Base-by-base conservation (phyloP, 2,797 vertebrate species). In the Fringilla coelebs region DNA sequence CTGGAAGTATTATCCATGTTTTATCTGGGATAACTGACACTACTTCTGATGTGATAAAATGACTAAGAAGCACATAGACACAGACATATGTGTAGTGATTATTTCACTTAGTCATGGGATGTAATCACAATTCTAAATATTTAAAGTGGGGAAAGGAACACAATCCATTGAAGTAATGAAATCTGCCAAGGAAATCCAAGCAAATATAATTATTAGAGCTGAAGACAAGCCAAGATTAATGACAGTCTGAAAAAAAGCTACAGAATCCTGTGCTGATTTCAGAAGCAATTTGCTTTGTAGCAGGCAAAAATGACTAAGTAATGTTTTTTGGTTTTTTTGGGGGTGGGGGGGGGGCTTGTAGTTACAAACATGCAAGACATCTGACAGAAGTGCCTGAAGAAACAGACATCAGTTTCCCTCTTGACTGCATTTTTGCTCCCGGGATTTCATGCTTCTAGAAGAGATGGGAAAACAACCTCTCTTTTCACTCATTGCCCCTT, bases 191-290 rank as follows among this genome's bases (percentile, higher is more conserved):
- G 66, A 92, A 76, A 79, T 71, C 90, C 63, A 93, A 93, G 70
- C 85, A 95, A 93, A 88, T 92, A 31, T 5, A 87, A 94, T 94
- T 68, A 92, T 74, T 68, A 83, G 75, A 74, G 55, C 41, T 89
- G 89, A 92, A 95, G 60, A 73, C 73, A 90, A 88, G 88, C 76
- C 91, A 94, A 79, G 67, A 81, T 58, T 79, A 78, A 72, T 73
- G 62, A 73, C 91, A 81, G 65, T 75, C 36, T 65, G 26, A 71
- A 92, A 65, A 63, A 76, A 52, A 2, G 11, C 46, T 63, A 68
- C 54, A 75, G 65, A 61, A 60, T 85, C 68, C 74, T 62, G 11
- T 71, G 21, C n/a, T 88, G 84, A 65, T 66, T 87, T 89, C 49
- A 87, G 63, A 79, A 90, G 52, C 66, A 49, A 24, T 70, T 66